These are phyloP conservation scores for Pteria penguin DNA, from an alignment of 2,888 invertebrate genomes.

Conservation along the genomic window DNA sequence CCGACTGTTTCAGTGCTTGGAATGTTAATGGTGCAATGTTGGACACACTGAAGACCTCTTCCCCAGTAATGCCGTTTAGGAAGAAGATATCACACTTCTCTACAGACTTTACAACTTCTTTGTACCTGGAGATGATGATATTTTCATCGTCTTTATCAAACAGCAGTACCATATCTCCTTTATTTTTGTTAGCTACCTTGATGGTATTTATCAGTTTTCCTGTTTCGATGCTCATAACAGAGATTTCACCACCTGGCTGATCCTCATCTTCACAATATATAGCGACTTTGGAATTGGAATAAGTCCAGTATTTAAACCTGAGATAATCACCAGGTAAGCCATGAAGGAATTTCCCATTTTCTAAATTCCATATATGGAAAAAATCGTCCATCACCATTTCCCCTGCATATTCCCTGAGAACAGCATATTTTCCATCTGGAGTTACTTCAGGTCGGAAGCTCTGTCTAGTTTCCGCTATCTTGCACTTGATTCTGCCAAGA, in stretches of 20 bases:
- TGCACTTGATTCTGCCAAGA: constrained; percentile 41
- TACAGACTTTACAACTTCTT: constrained; percentile 5
- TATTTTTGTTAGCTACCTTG: constrained; percentile 10
- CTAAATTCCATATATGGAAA: constrained; percentile 49
- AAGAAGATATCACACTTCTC: constrained; percentile 20
- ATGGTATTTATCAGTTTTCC: constrained; percentile 20
- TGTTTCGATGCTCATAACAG: constrained; percentile 18
- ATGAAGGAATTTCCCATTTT: constrained; percentile 40
- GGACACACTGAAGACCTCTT: constrained; percentile 18
- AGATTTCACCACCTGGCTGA: constrained; percentile 26
- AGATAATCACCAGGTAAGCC: constrained; percentile 51
- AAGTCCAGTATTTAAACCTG: constrained; percentile 49
- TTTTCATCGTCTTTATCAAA: constrained; percentile 19
- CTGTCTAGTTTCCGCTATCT: constrained; percentile 50
- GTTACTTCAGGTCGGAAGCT: constrained; percentile 53
- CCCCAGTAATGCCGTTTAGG: constrained; percentile 13
- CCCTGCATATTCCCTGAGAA: constrained; percentile 54
- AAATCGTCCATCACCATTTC: constrained; percentile 45
- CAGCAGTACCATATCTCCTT: constrained; percentile 31
- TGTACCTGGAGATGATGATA: constrained; percentile 26
- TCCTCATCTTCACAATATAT: constrained; percentile 35
- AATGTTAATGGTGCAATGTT: constrained; percentile 24
- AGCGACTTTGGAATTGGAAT: constrained; percentile 26
- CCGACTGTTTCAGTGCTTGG: constrained; percentile 10
- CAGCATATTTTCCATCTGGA: constrained; percentile 56